These are phyloP conservation scores for Rafetus swinhoei DNA, from an alignment of 2,113 vertebrate genomes.

Conservation along the genomic window DNA sequence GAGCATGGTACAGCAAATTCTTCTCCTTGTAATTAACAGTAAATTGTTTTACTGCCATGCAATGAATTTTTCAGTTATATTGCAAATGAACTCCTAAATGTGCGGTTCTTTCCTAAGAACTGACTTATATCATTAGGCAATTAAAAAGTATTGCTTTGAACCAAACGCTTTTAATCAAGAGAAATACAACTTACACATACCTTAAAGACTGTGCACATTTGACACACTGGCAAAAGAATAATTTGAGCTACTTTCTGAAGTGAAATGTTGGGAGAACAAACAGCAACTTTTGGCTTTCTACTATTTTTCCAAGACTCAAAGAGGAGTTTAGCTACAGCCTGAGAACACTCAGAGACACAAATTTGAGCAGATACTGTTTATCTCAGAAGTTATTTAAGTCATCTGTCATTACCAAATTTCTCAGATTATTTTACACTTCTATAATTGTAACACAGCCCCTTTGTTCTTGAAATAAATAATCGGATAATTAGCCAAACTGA, in stretches of 20 bases:
- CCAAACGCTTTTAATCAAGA: slow-evolving; percentile 88
- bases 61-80: slow-evolving; percentile 96
- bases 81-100: slow-evolving; percentile 90
- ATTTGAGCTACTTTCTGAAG: slow-evolving; percentile 63
- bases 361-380: slow-evolving; percentile 73
- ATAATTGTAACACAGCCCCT: slow-evolving; percentile 74
- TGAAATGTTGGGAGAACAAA: slow-evolving; percentile 60
- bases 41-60: slow-evolving; percentile 97
- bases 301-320: slow-evolving; percentile 30
- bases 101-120: slow-evolving; percentile 84
- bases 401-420: slow-evolving; percentile 73
- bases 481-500: slow-evolving; percentile 84
- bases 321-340: slow-evolving; percentile 19
- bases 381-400: slow-evolving; percentile 74
- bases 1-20: slow-evolving; percentile 94
- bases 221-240: slow-evolving; percentile 63
- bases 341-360: slow-evolving; percentile 45
- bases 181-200: slow-evolving; percentile 80
- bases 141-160: slow-evolving; percentile 88
- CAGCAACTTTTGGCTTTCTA: slow-evolving; percentile 14
- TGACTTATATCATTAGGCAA: slow-evolving; percentile 91
- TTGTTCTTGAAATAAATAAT: slow-evolving; percentile 86
- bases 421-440: slow-evolving; percentile 78
- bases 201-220: slow-evolving; percentile 74
- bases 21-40: slow-evolving; percentile 99